Evolutionary conservation across 2,797 vertebrate species (phyloP), one percentile per base, ranked within the genome.

Genomic region (Australoheros facetus): DNA sequence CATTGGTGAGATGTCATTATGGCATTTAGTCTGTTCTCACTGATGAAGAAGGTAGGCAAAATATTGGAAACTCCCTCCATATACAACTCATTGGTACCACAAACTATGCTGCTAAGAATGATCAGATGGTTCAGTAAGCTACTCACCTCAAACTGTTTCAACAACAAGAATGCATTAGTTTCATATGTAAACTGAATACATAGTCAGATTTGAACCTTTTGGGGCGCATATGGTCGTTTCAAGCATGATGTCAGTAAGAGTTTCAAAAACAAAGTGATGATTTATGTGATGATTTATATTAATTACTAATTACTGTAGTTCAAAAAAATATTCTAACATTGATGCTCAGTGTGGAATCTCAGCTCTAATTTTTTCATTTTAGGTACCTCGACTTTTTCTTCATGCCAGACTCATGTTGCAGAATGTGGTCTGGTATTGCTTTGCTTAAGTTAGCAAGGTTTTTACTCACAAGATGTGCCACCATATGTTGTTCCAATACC

Each of bases 281-380:
- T 26, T 26, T 3, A 26, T 26, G 26, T 26, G 26, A 26, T 39
- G 39, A 1, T 42, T 42, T 12, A 11, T 42, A 13, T 12, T 42
- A 34, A 34, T 13, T 1, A 13, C 12, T 42, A 42, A 42, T 13
- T 42, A 42, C 12, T 12, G 39, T 13, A 42, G 39, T 42, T 42
- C 11, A 42, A 42, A 42, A 42, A 42, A 4, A 13, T 37, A 62
- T 9, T 62, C n/a, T 42, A 0, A 0, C 13, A 0, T 21, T 23
- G 59, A 62, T 1, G 13, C 23, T 42, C 59, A 62, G 59, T 1
- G 7, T 23, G 39, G n/a, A 42, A 62, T 62, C 34, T 23, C 34
- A 62, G 21, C 34, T 39, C 37, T 62, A n/a, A 39, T 39, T 12
- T 39, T 39, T 62, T 42, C 23, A 16, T 42, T 62, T 42, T 42